Evolutionary conservation across 2,888 invertebrate genomes (phyloP).

Genomic region (Strigamia maritima): DNA sequence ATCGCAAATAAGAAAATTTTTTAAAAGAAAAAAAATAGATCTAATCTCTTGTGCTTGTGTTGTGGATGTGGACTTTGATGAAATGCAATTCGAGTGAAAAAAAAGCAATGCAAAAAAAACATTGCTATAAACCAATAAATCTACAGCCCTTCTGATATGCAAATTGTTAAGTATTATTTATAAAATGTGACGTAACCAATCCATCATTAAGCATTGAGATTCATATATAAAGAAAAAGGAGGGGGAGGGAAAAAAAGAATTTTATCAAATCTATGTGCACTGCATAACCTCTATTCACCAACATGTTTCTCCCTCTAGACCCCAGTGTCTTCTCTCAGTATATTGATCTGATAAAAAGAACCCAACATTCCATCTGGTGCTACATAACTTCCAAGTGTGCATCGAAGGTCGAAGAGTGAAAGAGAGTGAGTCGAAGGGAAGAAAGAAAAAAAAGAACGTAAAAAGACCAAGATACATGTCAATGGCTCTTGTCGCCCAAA

Average conservation of each 20-base stretch:
- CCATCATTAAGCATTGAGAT: constrained; percentile 19
- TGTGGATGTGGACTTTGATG: not conserved
- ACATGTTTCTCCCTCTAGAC: constrained; percentile 16
- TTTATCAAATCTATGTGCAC: constrained; percentile 24
- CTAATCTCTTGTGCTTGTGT: not conserved
- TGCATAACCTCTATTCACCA: constrained; percentile 20
- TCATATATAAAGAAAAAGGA: not conserved
- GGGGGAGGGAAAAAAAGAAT: not conserved
- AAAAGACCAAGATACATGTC: constrained; percentile 24
- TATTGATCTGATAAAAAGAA: constrained; percentile 23
- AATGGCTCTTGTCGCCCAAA: constrained; percentile 28
- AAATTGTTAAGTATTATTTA: constrained; percentile 22
- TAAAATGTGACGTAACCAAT: constrained; percentile 15
- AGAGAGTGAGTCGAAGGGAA: constrained; percentile 6
- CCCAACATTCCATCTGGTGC: constrained; percentile 21
- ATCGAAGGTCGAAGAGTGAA: constrained; percentile 27
- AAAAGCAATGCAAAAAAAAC: not conserved
- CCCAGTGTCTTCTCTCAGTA: not conserved
- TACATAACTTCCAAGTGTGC: constrained; percentile 23
- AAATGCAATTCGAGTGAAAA: constrained; percentile 10
- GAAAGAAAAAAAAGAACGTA: not conserved
- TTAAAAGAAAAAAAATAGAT: not conserved
- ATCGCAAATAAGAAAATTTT: not conserved
- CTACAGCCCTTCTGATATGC: constrained; percentile 17
- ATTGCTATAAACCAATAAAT: constrained; percentile 6